Evolutionary conservation across 2,113 vertebrate genomes (phyloP), one percentile per base, ranked within the genome.

Genomic region (Piliocolobus tephrosceles): DNA sequence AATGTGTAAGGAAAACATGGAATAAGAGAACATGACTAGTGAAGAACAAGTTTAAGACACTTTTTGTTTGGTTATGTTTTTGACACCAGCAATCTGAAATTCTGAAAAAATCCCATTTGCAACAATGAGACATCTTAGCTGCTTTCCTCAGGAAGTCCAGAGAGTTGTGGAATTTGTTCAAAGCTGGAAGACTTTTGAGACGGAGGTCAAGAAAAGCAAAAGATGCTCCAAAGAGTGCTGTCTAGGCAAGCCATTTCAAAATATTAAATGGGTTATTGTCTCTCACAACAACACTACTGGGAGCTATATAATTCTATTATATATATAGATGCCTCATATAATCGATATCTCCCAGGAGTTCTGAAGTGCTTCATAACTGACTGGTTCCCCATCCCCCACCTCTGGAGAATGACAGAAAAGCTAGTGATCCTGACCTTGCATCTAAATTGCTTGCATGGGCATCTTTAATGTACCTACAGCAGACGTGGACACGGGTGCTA

Each of bases 231-330:
- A 80, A 88, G 17, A 96, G 57, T 82, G n/a, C 25, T 90, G 92
- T 83, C 93, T 94, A 40, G 93, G n/a, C 90, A 97, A 95, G 95
- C 2, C 88, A 88, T 90, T 97, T 93, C 80, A 73, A 88, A 95
- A 94, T 88, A 82, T 68, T 76, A 96, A 86, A 87, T 55, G 68
- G 76, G 20, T 73, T 96, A 95, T 72, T 96, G 78, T 91, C 95
- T 97, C 94, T 75, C 90, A 55, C 82, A 94, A 91, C 61, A 92
- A 35, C 25, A 85, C 78, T 55, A 25, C 90, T 68, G 81, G 76
- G 84, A 96, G 72, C 87, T 94, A 81, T 95, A 13, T 95, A 97
- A 96, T 96, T 97, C 88, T 92, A 83, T 82, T 91, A 96, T 90
- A 79, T 95, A 68, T 75, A 75, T 64, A 84, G 30, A 79, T 70